These are phyloP conservation scores for Idaea biselata DNA, from an alignment of 2,888 invertebrate genomes.

Conservation along the genomic window DNA sequence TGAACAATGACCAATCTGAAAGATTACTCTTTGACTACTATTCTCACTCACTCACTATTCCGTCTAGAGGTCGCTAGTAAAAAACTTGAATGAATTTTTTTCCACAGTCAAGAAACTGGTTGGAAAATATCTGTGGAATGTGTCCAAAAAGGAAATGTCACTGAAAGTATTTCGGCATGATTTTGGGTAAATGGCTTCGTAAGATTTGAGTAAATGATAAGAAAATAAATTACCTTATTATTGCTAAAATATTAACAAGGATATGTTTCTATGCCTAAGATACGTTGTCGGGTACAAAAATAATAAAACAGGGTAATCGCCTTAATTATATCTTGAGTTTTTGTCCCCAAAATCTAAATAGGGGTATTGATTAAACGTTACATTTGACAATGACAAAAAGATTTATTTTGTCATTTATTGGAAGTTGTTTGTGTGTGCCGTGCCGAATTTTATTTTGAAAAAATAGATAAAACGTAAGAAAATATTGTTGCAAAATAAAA, in stretches of 20 bases:
- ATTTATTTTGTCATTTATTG: neutral
- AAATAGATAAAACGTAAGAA: neutral
- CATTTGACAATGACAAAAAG: neutral
- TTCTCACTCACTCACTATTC: conserved; percentile 8
- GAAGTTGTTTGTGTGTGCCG: neutral
- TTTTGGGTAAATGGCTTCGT: neutral
- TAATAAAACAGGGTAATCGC: too few species aligned
- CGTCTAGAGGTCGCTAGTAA: conserved; percentile 33
- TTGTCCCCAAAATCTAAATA: too few species aligned
- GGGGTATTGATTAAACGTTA: neutral
- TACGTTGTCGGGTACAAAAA: too few species aligned
- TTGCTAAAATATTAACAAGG: neutral
- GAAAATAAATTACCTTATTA: neutral
- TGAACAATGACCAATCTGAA: neutral
- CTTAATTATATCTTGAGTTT: too few species aligned
- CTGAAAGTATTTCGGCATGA: neutral
- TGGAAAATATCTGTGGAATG: neutral
- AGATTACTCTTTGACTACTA: conserved; percentile 28
- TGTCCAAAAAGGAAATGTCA: too few species aligned
- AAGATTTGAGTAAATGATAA: too few species aligned
- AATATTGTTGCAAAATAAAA: neutral
- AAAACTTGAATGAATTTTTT: conserved; percentile 53
- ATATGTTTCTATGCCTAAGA: too few species aligned
- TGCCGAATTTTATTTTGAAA: conserved; percentile 4
- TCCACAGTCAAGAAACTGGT: neutral